Percentiles rank a stretch among this genome's conserved stretches.
phyloP scores from a whole-genome alignment of 1,140 invertebrate species.

The Rhyzopertha dominica region DNA sequence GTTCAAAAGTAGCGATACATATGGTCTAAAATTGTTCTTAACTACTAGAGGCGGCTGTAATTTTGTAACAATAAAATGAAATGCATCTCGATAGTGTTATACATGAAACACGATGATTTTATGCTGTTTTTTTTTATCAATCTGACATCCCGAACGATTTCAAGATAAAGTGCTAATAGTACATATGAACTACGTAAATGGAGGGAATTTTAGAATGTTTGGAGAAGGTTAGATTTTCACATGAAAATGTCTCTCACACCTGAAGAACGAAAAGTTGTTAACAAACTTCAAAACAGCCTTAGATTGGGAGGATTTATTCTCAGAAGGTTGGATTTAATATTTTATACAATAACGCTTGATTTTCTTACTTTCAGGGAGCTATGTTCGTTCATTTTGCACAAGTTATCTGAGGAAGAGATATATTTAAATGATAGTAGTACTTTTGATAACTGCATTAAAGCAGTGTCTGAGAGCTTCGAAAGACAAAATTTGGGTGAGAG shows the following conservation, averaged over 20 bases:
- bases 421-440: slow-evolving; percentile 47
- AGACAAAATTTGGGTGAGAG: slow-evolving; percentile 65
- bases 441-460: slow-evolving; percentile 56
- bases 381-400: slow-evolving; percentile 52
- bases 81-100: too few species aligned
- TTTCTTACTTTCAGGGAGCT: slow-evolving; percentile 53
- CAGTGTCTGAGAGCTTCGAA: slow-evolving; percentile 62
- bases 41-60: too few species aligned
- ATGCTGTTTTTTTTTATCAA: too few species aligned
- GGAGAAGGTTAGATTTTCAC: slow-evolving; percentile 8
- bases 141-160: slow-evolving; percentile 14
- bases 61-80: too few species aligned
- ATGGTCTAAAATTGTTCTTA: too few species aligned
- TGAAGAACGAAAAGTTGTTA: slow-evolving; percentile 36
- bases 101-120: too few species aligned
- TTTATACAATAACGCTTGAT: slow-evolving; percentile 6
- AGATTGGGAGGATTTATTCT: slow-evolving; percentile 51
- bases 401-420: slow-evolving; percentile 46
- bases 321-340: slow-evolving; percentile 42
- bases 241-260: slow-evolving; percentile 13
- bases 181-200: neutral
- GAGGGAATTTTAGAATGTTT: slow-evolving; percentile 3
- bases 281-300: slow-evolving; percentile 48
- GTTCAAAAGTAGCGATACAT: too few species aligned
- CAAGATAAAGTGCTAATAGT: neutral